Evolutionary conservation across 2,888 invertebrate genomes (phyloP), one percentile per base, ranked within the genome.

Genomic region (Acanthococcus lagerstroemiae): DNA sequence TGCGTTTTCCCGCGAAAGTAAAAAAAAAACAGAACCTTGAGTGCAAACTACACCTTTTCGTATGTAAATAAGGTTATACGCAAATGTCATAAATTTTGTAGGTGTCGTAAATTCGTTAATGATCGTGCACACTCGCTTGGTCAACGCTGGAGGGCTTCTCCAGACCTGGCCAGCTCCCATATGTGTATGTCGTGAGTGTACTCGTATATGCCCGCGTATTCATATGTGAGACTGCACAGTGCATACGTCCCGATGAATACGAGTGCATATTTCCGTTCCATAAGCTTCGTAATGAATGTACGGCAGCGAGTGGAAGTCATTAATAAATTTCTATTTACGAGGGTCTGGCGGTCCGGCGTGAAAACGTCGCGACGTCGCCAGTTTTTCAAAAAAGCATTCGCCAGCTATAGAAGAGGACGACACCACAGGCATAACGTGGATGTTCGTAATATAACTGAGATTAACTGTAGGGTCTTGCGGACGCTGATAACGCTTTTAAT

Each of bases 61-160:
- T n/a, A n/a, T n/a, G n/a, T n/a, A 1, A 22, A 58, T 27, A 46
- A 58, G 17, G 45, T 45, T 58, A 46, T 58, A 46, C 19, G 58
- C 58, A 58, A 27, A 58, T 58, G 58, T 58, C 58, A 58, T 58
- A 58, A 58, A n/a, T n/a, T n/a, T n/a, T n/a, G n/a, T n/a, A n/a
- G n/a, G n/a, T n/a, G n/a, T n/a, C n/a, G n/a, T n/a, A n/a, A n/a
- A 58, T 58, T 58, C 48, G 26, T 58, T 58, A 48, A 58, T 12
- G 57, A 57, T 57, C 17, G 6, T 52, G 37, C 15, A 52, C 17
- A 17, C 24, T 4, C 4, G 5, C 24, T 9, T 9, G 19, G 52
- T 6, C 12, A 7, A 21, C 52, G 52, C 4, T 12, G 48, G 17
- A 9, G 19, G 15, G 6, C 46, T 17, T 45, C 6, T n/a, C 15